phyloP scores from a whole-genome alignment of 1,140 invertebrate genomes.

The Caenorhabditis latens region DNA sequence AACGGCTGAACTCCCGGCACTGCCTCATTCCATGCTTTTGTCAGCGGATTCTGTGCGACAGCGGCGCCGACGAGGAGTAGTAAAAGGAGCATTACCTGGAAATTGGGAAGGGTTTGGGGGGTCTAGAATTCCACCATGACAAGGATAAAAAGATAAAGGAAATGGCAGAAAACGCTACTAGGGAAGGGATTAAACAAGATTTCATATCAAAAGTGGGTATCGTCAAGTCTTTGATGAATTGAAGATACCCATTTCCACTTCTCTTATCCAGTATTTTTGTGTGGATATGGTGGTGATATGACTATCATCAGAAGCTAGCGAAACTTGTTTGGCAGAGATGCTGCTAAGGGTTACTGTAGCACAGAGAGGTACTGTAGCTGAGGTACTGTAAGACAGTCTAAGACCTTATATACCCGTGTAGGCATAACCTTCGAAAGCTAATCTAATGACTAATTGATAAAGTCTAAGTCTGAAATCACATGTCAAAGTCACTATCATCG shows the following conservation, averaged over 20 bases:
- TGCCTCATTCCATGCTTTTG: conserved; percentile 75
- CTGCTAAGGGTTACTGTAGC: neutral
- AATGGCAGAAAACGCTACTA: neutral
- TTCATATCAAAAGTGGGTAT: conserved; percentile 27
- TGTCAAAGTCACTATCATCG: too few species aligned
- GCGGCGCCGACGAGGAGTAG: neutral
- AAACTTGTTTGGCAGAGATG: neutral
- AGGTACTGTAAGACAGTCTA: too few species aligned
- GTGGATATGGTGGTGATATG: neutral
- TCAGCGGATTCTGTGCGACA: conserved; percentile 62
- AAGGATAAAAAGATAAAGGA: neutral
- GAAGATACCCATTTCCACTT: conserved; percentile 42
- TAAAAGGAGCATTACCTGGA: conserved; percentile 34
- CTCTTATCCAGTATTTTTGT: conserved; percentile 43
- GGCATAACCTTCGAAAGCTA: too few species aligned
- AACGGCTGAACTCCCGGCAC: conserved; percentile 76
- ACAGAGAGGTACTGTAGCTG: too few species aligned
- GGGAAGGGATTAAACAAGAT: neutral
- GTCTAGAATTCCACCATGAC: too few species aligned
- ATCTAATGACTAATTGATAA: too few species aligned
- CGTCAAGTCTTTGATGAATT: too few species aligned
- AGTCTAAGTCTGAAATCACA: too few species aligned
- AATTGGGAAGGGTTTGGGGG: neutral
- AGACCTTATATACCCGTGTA: too few species aligned
- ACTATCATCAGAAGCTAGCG: neutral